Conservation (phyloP, 2,113 vertebrate species). For the Bungarus multicinctus region DNA sequence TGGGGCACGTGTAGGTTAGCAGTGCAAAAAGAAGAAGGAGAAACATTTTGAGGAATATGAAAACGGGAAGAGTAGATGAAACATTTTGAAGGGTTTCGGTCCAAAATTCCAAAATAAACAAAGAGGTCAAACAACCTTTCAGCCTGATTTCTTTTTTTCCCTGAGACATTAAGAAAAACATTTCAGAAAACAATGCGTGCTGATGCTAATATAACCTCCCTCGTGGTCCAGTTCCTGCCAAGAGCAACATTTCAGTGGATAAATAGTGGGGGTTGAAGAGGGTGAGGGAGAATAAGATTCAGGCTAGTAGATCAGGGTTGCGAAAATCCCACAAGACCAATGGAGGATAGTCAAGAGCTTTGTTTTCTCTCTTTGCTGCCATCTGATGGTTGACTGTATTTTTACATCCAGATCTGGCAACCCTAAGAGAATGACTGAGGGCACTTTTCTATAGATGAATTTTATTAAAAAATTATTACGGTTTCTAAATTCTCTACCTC, state of each 20-base stretch:
- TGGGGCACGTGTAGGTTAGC: conserved; percentile 44
- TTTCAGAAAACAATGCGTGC: conserved; percentile 67
- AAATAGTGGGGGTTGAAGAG: conserved; percentile 48
- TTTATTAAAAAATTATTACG: not conserved
- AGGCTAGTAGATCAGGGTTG: not conserved
- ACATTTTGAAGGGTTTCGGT: conserved; percentile 66
- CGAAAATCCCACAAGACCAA: not conserved
- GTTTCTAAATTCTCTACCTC: not conserved
- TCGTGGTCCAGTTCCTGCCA: conserved; percentile 62
- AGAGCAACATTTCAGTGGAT: conserved; percentile 69
- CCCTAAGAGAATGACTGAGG: conserved; percentile 4
- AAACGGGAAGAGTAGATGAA: conserved; percentile 65
- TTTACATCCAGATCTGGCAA: not conserved
- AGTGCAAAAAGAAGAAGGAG: conserved; percentile 53
- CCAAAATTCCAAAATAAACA: conserved; percentile 67
- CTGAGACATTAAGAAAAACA: conserved; percentile 69
- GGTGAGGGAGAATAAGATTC: conserved; percentile 37
- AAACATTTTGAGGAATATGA: conserved; percentile 52
- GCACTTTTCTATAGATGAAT: not conserved
- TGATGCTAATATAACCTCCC: conserved; percentile 68
- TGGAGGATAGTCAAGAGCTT: not conserved
- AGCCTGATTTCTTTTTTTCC: conserved; percentile 58
- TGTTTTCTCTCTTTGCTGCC: not conserved
- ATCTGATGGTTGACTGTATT: not conserved
- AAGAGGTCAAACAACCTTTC: conserved; percentile 66